Base-by-base conservation (phyloP, 2,888 invertebrate genomes). In the Thecocarcelia acutangulata region DNA sequence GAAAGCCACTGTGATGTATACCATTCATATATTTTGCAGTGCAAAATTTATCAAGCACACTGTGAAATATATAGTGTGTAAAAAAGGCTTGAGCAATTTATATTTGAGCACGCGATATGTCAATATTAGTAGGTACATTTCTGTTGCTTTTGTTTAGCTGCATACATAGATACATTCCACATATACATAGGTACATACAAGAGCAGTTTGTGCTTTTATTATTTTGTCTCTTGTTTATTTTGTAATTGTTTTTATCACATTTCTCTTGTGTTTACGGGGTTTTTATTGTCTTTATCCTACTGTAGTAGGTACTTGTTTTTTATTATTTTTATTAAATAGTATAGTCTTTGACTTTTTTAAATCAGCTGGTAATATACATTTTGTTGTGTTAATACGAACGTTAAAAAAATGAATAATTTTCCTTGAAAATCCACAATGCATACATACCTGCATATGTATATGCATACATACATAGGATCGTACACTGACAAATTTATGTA, bases 321-420 rank as follows among this genome's bases (percentile, higher is more conserved):
- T 40, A 63, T 69, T 70, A 48, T 70, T 63, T 69, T 24, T 24
- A 5, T 24, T 24, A 3, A 2, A 54, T 69, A 44, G 69, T 33
- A 50, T 70, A 73, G 80, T 61, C 80, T 81, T 77, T 68, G 80
- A 77, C 72, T 81, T 2, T 66, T 58, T 42, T 37, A 50, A 81
- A 81, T 73, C 77, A 81, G 77, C 81, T 81, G 81, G 70, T 50
- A 40, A 48, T 11, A 21, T 21, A 19, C 1, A n/a, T 19, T 15
- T 17, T 12, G 15, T 5, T 48, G 1, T 52, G 40, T 46, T 2
- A 2, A 24, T 24, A 24, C 5, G 24, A 24, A 24, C 3, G 24
- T 24, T 24, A 24, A 24, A 24, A n/a, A 24, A 24, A 24, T 54
- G 15, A n/a, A 15, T 12, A 40, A 21, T n/a, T 42, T 66, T 42